Evolutionary conservation across 92 coral and sea anemone species (phyloP).

Genomic region (Zoanthus gigantus): DNA sequence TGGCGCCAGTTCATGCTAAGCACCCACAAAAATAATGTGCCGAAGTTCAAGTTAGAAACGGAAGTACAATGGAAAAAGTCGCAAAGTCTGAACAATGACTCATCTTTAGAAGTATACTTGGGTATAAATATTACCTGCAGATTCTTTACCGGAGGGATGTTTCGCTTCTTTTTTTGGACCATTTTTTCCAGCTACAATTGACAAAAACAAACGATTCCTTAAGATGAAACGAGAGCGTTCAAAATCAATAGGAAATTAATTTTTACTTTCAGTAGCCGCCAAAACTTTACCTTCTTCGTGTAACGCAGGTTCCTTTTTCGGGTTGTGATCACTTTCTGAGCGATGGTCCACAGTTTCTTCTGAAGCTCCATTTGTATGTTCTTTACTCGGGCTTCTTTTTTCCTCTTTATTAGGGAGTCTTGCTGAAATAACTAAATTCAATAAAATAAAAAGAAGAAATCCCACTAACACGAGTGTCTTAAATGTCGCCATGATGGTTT

Average conservation of each 20-base stretch:
- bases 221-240: background rate
- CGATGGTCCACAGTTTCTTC: background rate
- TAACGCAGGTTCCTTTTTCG: background rate
- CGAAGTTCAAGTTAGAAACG: background rate
- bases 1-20: background rate
- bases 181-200: background rate
- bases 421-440: slow-evolving; percentile 45
- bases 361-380: background rate
- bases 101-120: slow-evolving; percentile 21
- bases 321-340: background rate
- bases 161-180: background rate
- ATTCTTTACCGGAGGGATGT: background rate
- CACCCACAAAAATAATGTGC: background rate
- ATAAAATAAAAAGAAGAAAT: slow-evolving; percentile 41
- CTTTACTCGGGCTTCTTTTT: background rate
- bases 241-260: background rate
- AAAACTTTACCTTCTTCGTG: background rate
- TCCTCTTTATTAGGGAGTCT: background rate
- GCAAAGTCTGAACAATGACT: slow-evolving; percentile 19
- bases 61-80: background rate
- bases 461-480: slow-evolving; percentile 3
- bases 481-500: slow-evolving; percentile 79
- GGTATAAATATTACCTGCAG: slow-evolving; percentile 42
- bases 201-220: background rate
- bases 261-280: background rate